Evolutionary conservation across 2,888 invertebrate genomes (phyloP).

Genomic region (Pseudolycoriella hygida): DNA sequence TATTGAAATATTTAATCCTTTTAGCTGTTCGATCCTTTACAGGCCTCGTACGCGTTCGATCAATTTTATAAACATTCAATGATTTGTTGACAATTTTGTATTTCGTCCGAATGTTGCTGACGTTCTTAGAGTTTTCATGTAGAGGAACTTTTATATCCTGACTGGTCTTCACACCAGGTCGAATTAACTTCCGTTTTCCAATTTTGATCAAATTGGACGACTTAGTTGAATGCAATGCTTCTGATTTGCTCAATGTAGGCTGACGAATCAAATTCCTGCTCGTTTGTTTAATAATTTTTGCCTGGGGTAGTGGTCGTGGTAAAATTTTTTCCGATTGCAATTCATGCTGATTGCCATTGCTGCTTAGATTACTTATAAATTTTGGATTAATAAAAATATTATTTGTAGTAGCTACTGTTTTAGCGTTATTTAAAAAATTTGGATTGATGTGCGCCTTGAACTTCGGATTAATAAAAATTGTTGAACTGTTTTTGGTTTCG

Average conservation of each 20-base stretch:
- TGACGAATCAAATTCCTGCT: neutral
- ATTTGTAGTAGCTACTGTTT: slow-evolving; percentile 7
- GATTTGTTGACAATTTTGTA: slow-evolving; percentile 6
- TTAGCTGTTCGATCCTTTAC: slow-evolving; percentile 11
- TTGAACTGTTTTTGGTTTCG: neutral
- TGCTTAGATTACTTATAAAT: slow-evolving; percentile 17
- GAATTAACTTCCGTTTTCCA: slow-evolving; percentile 21
- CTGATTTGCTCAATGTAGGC: slow-evolving; percentile 3
- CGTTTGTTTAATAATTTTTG: slow-evolving; percentile 3
- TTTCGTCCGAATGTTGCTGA: slow-evolving; percentile 5
- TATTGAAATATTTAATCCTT: slow-evolving; percentile 12
- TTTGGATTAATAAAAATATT: slow-evolving; percentile 35
- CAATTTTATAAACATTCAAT: slow-evolving; percentile 17
- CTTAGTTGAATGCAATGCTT: neutral
- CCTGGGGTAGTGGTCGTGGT: neutral
- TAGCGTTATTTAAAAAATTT: neutral
- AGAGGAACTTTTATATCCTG: slow-evolving; percentile 5
- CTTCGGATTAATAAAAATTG: no score
- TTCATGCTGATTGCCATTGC: neutral
- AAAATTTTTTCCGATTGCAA: neutral
- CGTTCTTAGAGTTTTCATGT: neutral
- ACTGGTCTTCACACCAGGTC: slow-evolving; percentile 7
- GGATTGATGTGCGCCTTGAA: no score
- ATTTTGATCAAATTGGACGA: slow-evolving; percentile 19
- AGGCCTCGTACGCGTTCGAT: slow-evolving; percentile 13